Conservation (phyloP, 2,113 vertebrate genomes). For the Harpagus bidentatus region DNA sequence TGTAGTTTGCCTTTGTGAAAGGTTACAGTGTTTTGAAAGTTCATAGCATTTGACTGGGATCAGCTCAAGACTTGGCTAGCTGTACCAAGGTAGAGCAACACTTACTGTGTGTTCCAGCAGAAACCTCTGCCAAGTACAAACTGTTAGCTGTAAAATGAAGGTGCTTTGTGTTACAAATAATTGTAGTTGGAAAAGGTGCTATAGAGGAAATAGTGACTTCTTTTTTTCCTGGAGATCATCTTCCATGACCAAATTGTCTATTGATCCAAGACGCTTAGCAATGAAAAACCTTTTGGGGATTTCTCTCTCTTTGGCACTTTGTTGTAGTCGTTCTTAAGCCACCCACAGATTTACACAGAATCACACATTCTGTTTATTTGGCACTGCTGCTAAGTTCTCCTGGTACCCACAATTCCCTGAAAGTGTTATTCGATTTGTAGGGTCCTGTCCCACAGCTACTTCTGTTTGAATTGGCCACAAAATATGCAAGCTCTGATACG, state of each 20-base stretch:
- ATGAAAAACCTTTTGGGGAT: background rate
- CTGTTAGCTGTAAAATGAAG: background rate
- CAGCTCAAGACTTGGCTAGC: background rate
- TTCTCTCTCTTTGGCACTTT: background rate
- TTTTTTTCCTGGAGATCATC: background rate
- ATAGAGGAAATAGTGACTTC: background rate
- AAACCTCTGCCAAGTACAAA: background rate
- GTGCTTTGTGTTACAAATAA: background rate
- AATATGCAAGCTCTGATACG: background rate
- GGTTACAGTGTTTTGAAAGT: background rate
- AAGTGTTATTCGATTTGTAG: background rate
- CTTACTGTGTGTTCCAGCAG: background rate
- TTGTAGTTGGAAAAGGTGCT: background rate
- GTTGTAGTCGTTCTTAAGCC: background rate
- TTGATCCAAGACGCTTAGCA: background rate
- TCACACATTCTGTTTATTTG: background rate
- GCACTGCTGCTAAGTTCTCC: background rate
- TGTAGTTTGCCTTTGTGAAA: background rate
- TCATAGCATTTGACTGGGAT: background rate
- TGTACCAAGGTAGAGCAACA: background rate
- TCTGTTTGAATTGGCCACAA: background rate
- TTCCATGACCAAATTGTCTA: background rate
- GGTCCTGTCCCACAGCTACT: background rate
- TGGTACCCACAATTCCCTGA: background rate
- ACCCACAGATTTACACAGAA: background rate